Evolutionary conservation across 1,140 invertebrate species (phyloP), one percentile per base, ranked within the genome.

Genomic region (Zaprionus taronus): DNA sequence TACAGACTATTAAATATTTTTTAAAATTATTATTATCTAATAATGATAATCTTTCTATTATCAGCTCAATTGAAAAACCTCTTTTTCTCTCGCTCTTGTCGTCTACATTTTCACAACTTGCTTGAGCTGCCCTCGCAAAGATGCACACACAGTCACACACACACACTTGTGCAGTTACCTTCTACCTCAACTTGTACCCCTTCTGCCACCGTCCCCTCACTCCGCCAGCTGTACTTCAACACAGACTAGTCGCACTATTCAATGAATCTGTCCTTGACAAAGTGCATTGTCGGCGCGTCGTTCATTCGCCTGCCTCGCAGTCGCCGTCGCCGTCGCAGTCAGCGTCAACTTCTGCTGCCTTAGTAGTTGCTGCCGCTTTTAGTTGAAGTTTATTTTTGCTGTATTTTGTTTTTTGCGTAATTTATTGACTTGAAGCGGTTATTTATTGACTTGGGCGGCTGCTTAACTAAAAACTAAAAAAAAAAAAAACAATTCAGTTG

Each of bases 231-330:
- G 36, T 20, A 76, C 53, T 61, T 49, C 36, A 61, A 53, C 47
- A 47, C 56, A 66, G 70, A 51, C 68, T 72, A 73, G 64, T 64
- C 75, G 70, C 71, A 72, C 80, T 90, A 85, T 91, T 91, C 86
- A 91, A 91, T 91, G 86, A 89, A 91, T 91, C 79, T 91, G 91
- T 91, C 91, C 91, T 91, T 91, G 91, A 81, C 81, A 92, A 92
- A 91, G 91, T 91, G 91, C 90, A 91, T 91, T 91, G 91, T 81
- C 85, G 83, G 90, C 78, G 57, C 44, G 51, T 49, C 51, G 68
- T 75, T 78, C 76, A 75, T 78, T 78, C 76, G 76, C 76, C 76
- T 69, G 65, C 1, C 9, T 36, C 41, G 15, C 44, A 38, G 47
- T 61, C 55, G 53, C 5, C 3, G 61, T 58, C 77, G 56, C n/a